Conservation (phyloP, 2,888 invertebrate genomes). For the Disparrhopalites patrizii region DNA sequence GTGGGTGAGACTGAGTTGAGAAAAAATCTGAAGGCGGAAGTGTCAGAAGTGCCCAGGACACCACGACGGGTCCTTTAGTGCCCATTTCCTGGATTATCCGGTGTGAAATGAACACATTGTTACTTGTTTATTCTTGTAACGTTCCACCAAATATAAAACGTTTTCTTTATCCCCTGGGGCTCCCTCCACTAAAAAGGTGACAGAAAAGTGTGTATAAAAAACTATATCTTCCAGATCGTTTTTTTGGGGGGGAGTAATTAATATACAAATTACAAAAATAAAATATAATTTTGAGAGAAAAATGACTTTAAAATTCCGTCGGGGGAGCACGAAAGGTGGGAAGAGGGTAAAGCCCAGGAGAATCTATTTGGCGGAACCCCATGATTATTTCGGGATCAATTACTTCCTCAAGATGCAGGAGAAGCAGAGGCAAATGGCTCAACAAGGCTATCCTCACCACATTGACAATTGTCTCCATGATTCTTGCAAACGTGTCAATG, state of each 20-base stretch:
- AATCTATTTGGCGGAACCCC: slow-evolving; percentile 19
- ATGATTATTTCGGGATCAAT: slow-evolving; percentile 18
- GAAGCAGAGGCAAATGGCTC: slow-evolving; percentile 7
- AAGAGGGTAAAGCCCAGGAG: slow-evolving; percentile 4
- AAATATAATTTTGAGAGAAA: background rate
- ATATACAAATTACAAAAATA: background rate
- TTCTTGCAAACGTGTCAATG: background rate
- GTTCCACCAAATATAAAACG: background rate
- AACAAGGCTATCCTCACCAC: background rate
- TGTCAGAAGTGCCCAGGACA: too few relatives aligned
- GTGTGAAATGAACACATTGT: too few relatives aligned
- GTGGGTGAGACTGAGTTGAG: too few relatives aligned
- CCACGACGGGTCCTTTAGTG: too few relatives aligned
- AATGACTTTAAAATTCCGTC: background rate
- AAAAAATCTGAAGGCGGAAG: too few relatives aligned
- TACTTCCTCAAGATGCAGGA: slow-evolving; percentile 17
- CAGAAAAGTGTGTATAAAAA: too few relatives aligned
- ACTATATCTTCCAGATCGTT: too few relatives aligned
- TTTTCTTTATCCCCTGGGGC: too few relatives aligned
- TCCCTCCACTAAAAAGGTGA: too few relatives aligned
- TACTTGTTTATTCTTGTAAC: too few relatives aligned
- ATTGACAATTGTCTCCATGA: background rate
- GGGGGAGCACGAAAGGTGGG: background rate
- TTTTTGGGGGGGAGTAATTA: too few relatives aligned
- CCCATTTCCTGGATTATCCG: too few relatives aligned